phyloP scores from a whole-genome alignment of 2,113 vertebrate genomes.

The Setophaga petechia region DNA sequence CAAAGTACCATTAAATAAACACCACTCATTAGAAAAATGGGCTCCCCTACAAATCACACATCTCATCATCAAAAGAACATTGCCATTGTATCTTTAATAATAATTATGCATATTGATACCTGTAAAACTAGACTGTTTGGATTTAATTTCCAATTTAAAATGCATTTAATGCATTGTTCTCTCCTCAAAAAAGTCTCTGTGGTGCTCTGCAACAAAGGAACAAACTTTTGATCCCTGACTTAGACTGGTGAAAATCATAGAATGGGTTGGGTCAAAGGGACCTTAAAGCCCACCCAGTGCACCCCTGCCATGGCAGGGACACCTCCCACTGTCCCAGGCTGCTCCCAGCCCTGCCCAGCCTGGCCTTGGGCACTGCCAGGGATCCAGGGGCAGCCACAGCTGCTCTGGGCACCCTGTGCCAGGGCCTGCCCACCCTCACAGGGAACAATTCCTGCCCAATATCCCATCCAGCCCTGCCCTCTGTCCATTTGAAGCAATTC shows the following conservation, averaged over 20 bases:
- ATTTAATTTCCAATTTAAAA: background rate
- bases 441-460: background rate
- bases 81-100: background rate
- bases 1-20: background rate
- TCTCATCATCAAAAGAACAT: background rate
- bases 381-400: background rate
- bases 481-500: background rate
- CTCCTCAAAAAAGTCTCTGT: background rate
- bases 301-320: background rate
- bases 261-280: background rate
- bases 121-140: background rate
- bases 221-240: background rate
- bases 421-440: background rate
- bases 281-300: rapidly evolving
- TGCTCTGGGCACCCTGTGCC: background rate
- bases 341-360: background rate
- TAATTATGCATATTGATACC: background rate
- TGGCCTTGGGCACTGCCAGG: background rate
- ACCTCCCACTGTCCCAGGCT: background rate
- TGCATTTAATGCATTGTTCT: background rate
- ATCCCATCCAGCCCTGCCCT: rapidly evolving
- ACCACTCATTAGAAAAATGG: background rate
- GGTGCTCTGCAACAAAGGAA: background rate
- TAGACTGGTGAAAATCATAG: background rate
- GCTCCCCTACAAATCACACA: background rate